These are phyloP conservation scores for Ichneumon xanthorius DNA, from an alignment of 2,888 invertebrate species.

Conservation along the genomic window DNA sequence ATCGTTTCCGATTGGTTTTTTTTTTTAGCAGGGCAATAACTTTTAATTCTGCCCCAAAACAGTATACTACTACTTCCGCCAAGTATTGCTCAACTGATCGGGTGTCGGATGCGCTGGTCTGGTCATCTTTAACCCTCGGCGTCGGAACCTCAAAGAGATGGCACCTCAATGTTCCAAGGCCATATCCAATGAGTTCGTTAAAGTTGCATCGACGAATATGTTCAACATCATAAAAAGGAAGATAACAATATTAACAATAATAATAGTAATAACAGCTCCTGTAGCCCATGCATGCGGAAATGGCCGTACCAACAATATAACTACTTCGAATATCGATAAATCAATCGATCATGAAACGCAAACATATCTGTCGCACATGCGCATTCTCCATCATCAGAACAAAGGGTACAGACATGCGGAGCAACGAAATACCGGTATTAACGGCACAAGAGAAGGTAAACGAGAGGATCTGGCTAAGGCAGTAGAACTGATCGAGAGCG, in stretches of 20 bases:
- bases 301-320: background rate
- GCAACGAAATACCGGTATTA: background rate
- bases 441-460: background rate
- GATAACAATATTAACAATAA: background rate
- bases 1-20: background rate
- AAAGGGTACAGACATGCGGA: background rate
- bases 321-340: background rate
- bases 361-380: background rate
- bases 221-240: conserved; percentile 13
- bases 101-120: conserved; percentile 63
- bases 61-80: conserved; percentile 50
- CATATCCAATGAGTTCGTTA: background rate
- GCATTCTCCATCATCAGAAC: background rate
- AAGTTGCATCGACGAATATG: conserved; percentile 5
- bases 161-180: background rate
- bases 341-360: background rate
- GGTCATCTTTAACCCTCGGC: conserved; percentile 61
- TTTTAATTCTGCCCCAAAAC: too few relatives aligned
- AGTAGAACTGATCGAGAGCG: background rate
- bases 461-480: background rate
- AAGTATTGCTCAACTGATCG: conserved; percentile 69
- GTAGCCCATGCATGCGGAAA: background rate
- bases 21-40: background rate
- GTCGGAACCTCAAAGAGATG: conserved; percentile 44
- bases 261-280: background rate